Percentiles rank a stretch among this genome's conserved stretches.
Evolutionary conservation across 2,113 vertebrate species (phyloP).

Genomic region (Saiga tatarica): DNA sequence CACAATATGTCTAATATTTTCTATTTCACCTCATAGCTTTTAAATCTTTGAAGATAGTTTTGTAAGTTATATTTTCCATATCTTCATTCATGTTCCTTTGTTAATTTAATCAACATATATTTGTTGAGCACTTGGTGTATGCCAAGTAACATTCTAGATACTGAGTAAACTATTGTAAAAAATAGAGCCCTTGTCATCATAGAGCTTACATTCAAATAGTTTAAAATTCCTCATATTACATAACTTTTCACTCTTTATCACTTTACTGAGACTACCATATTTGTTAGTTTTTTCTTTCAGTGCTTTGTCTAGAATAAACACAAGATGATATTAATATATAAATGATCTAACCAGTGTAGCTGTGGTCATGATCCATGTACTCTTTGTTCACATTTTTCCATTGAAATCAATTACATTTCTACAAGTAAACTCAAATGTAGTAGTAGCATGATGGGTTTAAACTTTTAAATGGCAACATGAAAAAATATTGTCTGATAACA

Average conservation of each 20-base stretch:
- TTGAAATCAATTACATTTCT: background rate
- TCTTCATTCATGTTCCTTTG: background rate
- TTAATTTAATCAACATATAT: background rate
- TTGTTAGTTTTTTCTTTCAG: background rate
- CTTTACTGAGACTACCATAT: background rate
- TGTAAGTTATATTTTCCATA: background rate
- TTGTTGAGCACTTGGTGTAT: background rate
- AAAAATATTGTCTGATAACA: background rate
- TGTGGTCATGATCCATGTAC: background rate
- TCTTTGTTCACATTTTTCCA: slow-evolving; percentile 12
- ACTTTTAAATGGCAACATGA: background rate
- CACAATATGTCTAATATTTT: background rate
- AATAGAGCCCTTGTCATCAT: background rate
- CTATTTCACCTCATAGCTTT: background rate
- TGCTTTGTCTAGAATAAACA: background rate
- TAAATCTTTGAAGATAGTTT: background rate
- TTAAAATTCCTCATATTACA: background rate
- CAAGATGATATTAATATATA: no score
- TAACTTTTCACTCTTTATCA: background rate
- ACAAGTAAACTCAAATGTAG: background rate
- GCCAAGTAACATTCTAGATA: background rate
- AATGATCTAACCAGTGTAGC: background rate
- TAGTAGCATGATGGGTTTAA: background rate
- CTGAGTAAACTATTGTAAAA: background rate
- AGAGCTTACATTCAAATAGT: background rate